Evolutionary conservation across 2,113 vertebrate species (phyloP).

Genomic region (Oreocharis arfaki): DNA sequence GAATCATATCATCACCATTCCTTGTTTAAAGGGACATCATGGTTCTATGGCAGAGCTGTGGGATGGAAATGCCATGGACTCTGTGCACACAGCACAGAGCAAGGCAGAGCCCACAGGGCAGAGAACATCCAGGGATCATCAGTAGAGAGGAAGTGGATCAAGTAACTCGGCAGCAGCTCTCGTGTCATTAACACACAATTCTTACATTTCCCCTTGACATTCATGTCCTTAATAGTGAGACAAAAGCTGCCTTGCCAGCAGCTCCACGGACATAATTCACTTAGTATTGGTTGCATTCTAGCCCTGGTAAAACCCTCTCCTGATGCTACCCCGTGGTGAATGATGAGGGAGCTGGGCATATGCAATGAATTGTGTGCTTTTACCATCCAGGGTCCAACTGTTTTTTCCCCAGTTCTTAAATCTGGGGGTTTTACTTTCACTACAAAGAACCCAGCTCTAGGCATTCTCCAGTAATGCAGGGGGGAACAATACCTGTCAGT

Average conservation of each 20-base stretch:
- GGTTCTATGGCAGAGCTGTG: neutral
- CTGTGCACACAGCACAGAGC: neutral
- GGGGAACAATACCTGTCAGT: neutral
- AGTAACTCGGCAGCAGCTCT: neutral
- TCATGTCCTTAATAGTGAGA: neutral
- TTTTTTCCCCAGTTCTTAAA: neutral
- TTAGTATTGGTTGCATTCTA: neutral
- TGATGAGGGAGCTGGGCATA: neutral
- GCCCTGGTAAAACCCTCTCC: neutral
- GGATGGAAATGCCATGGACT: accelerated
- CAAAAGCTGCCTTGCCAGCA: neutral
- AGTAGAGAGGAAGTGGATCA: neutral
- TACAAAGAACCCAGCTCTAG: neutral
- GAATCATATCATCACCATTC: accelerated
- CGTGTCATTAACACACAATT: neutral
- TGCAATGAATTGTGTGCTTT: neutral
- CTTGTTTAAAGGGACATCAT: neutral
- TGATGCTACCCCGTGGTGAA: neutral
- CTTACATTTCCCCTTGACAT: neutral
- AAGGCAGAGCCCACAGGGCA: neutral
- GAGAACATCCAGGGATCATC: too few species aligned
- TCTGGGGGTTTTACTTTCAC: neutral
- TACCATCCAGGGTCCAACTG: neutral
- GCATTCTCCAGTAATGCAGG: neutral
- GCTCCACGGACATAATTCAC: neutral